These are phyloP conservation scores for Elgonia sp. DNA, from an alignment of 2,888 invertebrate species.

Conservation along the genomic window DNA sequence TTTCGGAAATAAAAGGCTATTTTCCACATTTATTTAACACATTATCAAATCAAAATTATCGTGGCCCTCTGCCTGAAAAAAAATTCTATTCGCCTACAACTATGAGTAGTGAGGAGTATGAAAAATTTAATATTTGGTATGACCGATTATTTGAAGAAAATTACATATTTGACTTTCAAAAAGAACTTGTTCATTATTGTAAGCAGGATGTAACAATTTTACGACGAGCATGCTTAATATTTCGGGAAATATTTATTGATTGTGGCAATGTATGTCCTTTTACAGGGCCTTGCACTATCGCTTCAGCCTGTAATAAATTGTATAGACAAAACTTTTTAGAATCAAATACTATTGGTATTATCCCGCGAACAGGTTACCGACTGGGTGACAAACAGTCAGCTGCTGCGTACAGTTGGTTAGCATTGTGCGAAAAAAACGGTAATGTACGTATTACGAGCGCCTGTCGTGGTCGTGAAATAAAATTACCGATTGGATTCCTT, in stretches of 20 bases:
- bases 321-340: not conserved
- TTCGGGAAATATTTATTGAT: conserved; percentile 73
- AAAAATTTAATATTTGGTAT: conserved; percentile 65
- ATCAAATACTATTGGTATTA: not conserved
- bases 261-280: conserved; percentile 75
- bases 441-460: not conserved
- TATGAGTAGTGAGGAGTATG: conserved; percentile 64
- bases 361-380: no score
- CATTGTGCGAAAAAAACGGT: not conserved
- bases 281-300: conserved; percentile 71
- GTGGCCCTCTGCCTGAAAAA: conserved; percentile 68
- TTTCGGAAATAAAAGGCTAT: conserved; percentile 70
- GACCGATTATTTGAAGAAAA: not conserved
- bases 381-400: conserved; percentile 1
- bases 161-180: conserved; percentile 73
- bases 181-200: conserved; percentile 77
- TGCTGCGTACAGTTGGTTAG: not conserved
- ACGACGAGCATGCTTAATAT: conserved; percentile 72
- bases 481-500: not conserved
- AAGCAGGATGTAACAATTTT: conserved; percentile 76
- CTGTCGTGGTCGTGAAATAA: conserved; percentile 35
- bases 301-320: conserved; percentile 57
- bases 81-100: conserved; percentile 29
- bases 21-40: conserved; percentile 79
- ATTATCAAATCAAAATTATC: conserved; percentile 72